Evolutionary conservation across 2,888 invertebrate species (phyloP), one percentile per base, ranked within the genome.

Genomic region (Carcina quercana): DNA sequence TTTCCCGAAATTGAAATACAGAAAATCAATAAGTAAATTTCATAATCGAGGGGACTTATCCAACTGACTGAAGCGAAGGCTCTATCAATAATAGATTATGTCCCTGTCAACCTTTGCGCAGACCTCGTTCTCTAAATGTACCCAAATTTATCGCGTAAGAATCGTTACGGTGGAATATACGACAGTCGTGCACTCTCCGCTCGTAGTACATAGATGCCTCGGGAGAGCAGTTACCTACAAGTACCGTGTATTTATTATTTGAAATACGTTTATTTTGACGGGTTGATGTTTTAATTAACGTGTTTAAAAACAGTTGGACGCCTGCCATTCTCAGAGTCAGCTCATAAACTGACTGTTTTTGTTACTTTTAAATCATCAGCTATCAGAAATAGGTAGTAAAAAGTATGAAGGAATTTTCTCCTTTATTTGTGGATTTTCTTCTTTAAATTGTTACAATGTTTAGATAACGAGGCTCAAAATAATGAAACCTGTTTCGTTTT

Each of bases 41-140:
- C 43, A 47, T 57, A 57, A 59, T 54, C 49, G 50, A 56, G 48
- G 50, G 55, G 54, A 43, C 38, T 49, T 50, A 45, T 35, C 43
- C 38, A 44, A 53, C 51, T 42, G 48, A 47, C 43, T 52, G 50
- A 44, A 39, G 41, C 37, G 50, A 59, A 59, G 46, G 51, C 42
- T 54, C 53, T 61, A 59, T 68, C 59, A 65, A 70, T 68, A 66
- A 61, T 68, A 65, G 59, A 68, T 69, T 57, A 61, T 45, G 48
- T 50, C 50, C 56, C 59, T 50, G 44, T 50, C 51, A 53, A 59
- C 59, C 53, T 59, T 58, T 53, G 43, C 51, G 46, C 35, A 50
- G 56, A 45, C 45, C 55, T 55, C 54, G 46, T 57, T 54, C 49
- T 46, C 50, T 57, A 57, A 60, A 63, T 56, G 60, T 53, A 51